These are phyloP conservation scores for Campylorhamphus procurvoides DNA, from an alignment of 2,113 vertebrate genomes.

Conservation along the genomic window DNA sequence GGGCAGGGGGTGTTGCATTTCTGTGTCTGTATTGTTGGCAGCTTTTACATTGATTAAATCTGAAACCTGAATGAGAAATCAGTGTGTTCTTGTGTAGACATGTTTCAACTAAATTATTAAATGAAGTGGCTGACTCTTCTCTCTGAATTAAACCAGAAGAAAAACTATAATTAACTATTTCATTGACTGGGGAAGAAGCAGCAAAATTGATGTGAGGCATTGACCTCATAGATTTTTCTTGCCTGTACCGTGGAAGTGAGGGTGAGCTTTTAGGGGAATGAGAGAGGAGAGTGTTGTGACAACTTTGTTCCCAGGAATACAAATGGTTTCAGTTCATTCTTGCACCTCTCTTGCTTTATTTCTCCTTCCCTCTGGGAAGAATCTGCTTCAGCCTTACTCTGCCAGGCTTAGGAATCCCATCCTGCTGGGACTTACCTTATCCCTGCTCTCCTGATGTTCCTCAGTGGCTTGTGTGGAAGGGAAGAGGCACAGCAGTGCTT, in stretches of 20 bases:
- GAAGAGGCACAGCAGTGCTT: neutral
- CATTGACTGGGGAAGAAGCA: slow-evolving; percentile 42
- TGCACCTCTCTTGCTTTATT: neutral
- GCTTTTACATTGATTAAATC: slow-evolving; percentile 60
- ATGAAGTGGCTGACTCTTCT: slow-evolving; percentile 57
- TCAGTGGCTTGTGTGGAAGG: neutral
- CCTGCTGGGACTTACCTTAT: neutral
- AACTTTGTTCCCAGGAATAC: neutral
- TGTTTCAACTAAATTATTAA: slow-evolving; percentile 68
- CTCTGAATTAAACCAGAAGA: slow-evolving; percentile 55
- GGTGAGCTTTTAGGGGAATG: neutral
- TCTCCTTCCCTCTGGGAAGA: neutral
- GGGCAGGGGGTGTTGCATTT: neutral
- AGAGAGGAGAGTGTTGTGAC: neutral
- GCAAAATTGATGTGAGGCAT: slow-evolving; percentile 3
- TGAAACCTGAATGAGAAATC: slow-evolving; percentile 70
- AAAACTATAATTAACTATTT: slow-evolving; percentile 70
- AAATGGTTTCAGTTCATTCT: neutral
- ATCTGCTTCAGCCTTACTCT: neutral
- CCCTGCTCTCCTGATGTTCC: neutral
- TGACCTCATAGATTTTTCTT: slow-evolving; percentile 12
- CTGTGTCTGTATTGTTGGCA: slow-evolving; percentile 44
- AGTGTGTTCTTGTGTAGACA: slow-evolving; percentile 38
- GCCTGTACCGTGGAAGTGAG: neutral
- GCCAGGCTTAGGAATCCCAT: neutral